Percentiles rank a stretch among this genome's conserved stretches.
Evolutionary conservation across 2,797 vertebrate genomes (phyloP).

Genomic region (Myotis vivesi): DNA sequence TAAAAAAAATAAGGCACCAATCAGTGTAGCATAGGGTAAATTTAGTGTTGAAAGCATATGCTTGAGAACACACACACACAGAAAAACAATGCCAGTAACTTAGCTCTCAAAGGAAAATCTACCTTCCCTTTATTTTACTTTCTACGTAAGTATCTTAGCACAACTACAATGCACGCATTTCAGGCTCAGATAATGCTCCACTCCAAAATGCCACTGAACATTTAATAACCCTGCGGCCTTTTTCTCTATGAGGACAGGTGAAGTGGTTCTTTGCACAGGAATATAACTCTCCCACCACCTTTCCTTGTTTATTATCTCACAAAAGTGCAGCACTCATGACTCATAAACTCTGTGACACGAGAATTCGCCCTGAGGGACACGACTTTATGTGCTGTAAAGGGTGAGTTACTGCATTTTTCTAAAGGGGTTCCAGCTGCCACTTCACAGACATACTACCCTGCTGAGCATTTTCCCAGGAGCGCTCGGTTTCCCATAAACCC

Average conservation of each 20-base stretch:
- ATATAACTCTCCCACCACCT: conserved; percentile 31
- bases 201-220: conserved; percentile 52
- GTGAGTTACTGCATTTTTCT: conserved; percentile 46
- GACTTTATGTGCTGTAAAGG: conserved; percentile 36
- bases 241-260: background rate
- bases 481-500: background rate
- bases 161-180: background rate
- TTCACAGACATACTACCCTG: conserved; percentile 19
- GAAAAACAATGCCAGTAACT: background rate
- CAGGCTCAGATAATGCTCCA: background rate
- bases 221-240: background rate
- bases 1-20: background rate
- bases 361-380: background rate
- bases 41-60: background rate
- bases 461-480: background rate
- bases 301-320: conserved; percentile 56
- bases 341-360: conserved; percentile 54
- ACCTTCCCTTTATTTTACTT: background rate
- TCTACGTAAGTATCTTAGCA: background rate
- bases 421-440: conserved; percentile 38
- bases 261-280: conserved; percentile 23
- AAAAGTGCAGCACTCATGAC: background rate
- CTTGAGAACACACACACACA: background rate
- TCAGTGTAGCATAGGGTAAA: background rate
- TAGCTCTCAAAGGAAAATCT: background rate